A percentile compares a stretch with the other conserved stretches of the same genome.
Conservation (phyloP, 2,888 invertebrate genomes). For the Conchocele bisecta region DNA sequence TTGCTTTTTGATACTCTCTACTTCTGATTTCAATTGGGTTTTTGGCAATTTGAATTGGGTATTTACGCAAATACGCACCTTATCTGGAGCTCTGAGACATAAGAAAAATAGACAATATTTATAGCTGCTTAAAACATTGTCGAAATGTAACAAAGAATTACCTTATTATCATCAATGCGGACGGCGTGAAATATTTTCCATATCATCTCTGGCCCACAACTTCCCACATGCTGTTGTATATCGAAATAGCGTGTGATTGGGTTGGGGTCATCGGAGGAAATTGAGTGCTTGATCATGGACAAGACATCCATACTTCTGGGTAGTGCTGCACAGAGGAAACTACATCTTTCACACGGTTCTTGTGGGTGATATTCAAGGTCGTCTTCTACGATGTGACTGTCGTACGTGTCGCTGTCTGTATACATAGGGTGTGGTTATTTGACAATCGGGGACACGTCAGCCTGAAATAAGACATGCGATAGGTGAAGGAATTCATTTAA, state of each 20-base stretch:
- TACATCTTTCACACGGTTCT: slow-evolving; percentile 47
- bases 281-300: slow-evolving; percentile 76
- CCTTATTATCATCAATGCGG: slow-evolving; percentile 94
- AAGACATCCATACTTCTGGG: slow-evolving; percentile 76
- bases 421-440: neutral
- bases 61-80: too few relatives aligned
- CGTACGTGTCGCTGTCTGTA: neutral
- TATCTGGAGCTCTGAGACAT: too few relatives aligned
- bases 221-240: slow-evolving; percentile 90
- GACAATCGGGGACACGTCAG: too few relatives aligned
- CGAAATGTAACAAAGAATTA: too few relatives aligned
- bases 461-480: too few relatives aligned
- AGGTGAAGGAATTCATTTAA: too few relatives aligned
- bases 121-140: too few relatives aligned
- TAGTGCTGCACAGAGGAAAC: slow-evolving; percentile 49
- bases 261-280: slow-evolving; percentile 82
- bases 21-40: too few relatives aligned
- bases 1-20: too few relatives aligned
- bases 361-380: neutral
- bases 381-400: neutral
- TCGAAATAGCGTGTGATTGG: slow-evolving; percentile 95
- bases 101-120: too few relatives aligned
- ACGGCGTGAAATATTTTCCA: slow-evolving; percentile 96
- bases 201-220: slow-evolving; percentile 93
- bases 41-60: too few relatives aligned